Base-by-base conservation (phyloP, 2,888 invertebrate genomes). In the Ennomos erosarius region DNA sequence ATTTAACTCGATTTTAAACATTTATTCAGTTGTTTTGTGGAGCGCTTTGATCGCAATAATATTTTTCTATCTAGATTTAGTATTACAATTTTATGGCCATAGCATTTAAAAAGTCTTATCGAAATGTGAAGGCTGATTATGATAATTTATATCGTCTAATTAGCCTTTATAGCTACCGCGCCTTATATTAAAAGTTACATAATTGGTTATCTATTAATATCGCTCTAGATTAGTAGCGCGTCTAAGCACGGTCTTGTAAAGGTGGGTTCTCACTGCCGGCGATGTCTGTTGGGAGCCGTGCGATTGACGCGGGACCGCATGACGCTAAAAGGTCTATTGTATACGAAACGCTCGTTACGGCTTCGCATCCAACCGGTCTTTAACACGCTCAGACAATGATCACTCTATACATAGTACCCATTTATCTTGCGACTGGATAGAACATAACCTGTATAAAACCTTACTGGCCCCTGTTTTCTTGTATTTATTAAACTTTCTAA, bases 301-400 rank as follows among this genome's bases (percentile, higher is more conserved):
- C 81, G 92, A 92, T 90, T 92, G 92, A 92, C 92, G 85, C 80
- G 75, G 81, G 79, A 81, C 82, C 85, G 81, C 82, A 81, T 90
- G 92, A 92, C 92, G 87, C 87, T 92, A 92, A 92, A 90, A 91
- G 92, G 90, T 89, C 91, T 90, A 92, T 92, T 92, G 92, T 92
- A 92, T 91, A 89, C 91, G 85, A 84, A 84, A 82, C 75, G 85
- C 90, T 91, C 90, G 90, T 91, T 90, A 91, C 81, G 76, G 77
- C 79, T 75, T 76, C 78, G 73, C 73, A 76, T 75, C 83, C 82
- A 78, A 90, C 90, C 91, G 89, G 90, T 90, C 90, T 87, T 91
- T 90, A 91, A 90, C 91, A 88, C 90, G 85, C 74, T 82, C 74
- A 77, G 82, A 90, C 90, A 88, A 88, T 90, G 89, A 90, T 90